phyloP scores from a whole-genome alignment of 2,113 vertebrate species.

The Parotia lawesii region DNA sequence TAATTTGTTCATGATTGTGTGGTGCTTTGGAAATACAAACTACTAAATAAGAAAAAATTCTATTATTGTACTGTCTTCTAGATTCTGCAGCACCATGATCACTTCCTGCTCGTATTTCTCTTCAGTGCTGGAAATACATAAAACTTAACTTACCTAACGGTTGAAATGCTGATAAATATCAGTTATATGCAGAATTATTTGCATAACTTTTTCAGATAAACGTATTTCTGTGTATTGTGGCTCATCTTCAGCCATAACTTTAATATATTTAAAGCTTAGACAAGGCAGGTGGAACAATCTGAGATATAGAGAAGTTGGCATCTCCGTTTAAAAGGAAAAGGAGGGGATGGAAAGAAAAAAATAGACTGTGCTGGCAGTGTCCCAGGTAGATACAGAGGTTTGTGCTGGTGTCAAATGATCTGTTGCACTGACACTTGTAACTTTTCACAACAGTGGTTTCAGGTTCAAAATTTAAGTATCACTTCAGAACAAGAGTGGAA shows the following conservation, averaged over 20 bases:
- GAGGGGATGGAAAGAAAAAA: rapidly evolving
- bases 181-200: not conserved
- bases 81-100: not conserved
- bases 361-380: not conserved
- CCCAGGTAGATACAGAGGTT: not conserved
- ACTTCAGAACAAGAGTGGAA: not conserved
- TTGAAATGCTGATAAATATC: not conserved
- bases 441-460: not conserved
- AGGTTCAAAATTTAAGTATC: not conserved
- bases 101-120: not conserved
- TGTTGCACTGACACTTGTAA: not conserved
- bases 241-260: not conserved
- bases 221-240: not conserved
- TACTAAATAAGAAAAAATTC: not conserved
- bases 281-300: not conserved
- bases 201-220: not conserved
- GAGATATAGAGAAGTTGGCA: not conserved
- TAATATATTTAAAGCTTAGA: not conserved
- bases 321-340: not conserved
- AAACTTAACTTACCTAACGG: not conserved
- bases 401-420: not conserved
- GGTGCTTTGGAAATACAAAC: slow-evolving; percentile 18
- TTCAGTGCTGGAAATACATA: not conserved
- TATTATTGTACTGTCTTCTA: not conserved
- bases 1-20: slow-evolving; percentile 7